A percentile compares a stretch with the other conserved stretches of the same genome.
These are phyloP conservation scores for Stegodyphus mimosarum DNA, from an alignment of 1,140 invertebrate genomes.

Conservation along the genomic window DNA sequence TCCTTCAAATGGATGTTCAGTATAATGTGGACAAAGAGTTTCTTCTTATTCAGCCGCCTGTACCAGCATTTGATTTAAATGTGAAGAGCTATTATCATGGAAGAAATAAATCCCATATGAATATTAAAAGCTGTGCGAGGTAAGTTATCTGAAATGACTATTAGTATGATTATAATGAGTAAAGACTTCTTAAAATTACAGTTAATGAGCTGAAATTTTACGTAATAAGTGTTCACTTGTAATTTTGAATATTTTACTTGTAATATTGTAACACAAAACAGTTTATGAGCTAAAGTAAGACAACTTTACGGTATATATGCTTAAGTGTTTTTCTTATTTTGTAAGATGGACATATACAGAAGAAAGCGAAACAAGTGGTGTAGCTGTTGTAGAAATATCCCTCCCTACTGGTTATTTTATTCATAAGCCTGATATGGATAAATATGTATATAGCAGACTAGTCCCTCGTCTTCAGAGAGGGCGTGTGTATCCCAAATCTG, in stretches of 20 bases:
- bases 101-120: constrained; percentile 74
- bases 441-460: constrained; percentile 65
- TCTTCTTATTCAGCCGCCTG: constrained; percentile 70
- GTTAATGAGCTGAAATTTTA: too few relatives aligned
- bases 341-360: constrained; percentile 66
- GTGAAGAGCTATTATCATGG: constrained; percentile 69
- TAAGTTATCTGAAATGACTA: constrained; percentile 59
- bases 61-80: constrained; percentile 70
- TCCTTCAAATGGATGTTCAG: constrained; percentile 72
- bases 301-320: too few relatives aligned
- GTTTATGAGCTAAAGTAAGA: too few relatives aligned
- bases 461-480: constrained; percentile 65
- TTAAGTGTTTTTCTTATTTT: too few relatives aligned
- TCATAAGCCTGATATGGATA: constrained; percentile 72
- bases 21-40: constrained; percentile 73
- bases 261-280: too few relatives aligned
- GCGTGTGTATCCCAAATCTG: constrained; percentile 59
- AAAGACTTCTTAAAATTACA: too few relatives aligned
- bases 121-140: constrained; percentile 70
- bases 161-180: too few relatives aligned
- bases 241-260: too few relatives aligned
- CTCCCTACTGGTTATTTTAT: constrained; percentile 74
- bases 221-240: too few relatives aligned
- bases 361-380: constrained; percentile 67
- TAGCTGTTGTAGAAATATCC: constrained; percentile 73